phyloP scores from a whole-genome alignment of 2,113 vertebrate species.

The Buteo buteo region DNA sequence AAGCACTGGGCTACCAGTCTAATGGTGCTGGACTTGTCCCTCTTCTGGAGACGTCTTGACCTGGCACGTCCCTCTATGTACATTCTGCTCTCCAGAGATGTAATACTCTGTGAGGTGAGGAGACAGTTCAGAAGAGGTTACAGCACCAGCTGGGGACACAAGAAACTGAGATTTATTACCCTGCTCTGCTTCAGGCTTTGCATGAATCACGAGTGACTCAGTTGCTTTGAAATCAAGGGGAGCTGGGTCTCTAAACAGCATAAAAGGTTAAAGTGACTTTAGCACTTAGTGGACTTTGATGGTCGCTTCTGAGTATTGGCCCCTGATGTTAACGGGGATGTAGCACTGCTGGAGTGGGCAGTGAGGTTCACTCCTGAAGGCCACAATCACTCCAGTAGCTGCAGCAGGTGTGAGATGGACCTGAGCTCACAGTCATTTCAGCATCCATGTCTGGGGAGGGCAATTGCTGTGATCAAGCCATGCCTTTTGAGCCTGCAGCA shows the following conservation, averaged over 20 bases:
- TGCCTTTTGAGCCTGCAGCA: background rate
- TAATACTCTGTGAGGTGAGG: background rate
- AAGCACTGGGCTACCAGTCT: background rate
- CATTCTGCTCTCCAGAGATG: background rate
- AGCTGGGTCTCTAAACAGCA: background rate
- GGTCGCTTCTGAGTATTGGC: background rate
- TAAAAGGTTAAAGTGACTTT: background rate
- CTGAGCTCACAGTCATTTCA: background rate
- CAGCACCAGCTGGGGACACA: background rate
- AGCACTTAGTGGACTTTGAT: background rate
- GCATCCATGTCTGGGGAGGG: background rate
- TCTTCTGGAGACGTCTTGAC: background rate
- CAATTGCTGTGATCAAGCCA: background rate
- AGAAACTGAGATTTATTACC: background rate
- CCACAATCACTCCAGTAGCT: background rate
- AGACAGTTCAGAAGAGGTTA: background rate
- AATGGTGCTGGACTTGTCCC: background rate
- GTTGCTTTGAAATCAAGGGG: background rate
- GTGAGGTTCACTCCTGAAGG: background rate
- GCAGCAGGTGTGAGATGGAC: background rate
- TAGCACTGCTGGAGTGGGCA: background rate
- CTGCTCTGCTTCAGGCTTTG: background rate
- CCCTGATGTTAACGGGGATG: background rate
- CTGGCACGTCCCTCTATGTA: rapidly evolving
- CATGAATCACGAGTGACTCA: background rate